Evolutionary conservation across 2,888 invertebrate species (phyloP).

Genomic region (Yponomeuta evonymella): DNA sequence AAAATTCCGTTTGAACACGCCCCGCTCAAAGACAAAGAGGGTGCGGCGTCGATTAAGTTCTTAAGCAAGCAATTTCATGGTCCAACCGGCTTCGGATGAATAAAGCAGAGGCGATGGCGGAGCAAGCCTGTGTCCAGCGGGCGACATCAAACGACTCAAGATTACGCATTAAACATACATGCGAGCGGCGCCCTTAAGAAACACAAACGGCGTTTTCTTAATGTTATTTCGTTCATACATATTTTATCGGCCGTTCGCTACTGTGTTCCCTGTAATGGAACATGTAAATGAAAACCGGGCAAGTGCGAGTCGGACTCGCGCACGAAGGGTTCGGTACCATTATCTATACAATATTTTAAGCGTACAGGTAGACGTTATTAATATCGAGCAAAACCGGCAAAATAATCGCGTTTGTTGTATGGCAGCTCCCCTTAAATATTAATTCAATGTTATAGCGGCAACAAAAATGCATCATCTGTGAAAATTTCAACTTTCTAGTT

Average conservation of each 20-base stretch:
- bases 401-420: too few relatives aligned
- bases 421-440: too few relatives aligned
- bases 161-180: constrained; percentile 67
- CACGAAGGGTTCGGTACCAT: too few relatives aligned
- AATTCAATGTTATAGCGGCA: too few relatives aligned
- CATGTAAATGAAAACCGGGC: constrained; percentile 46
- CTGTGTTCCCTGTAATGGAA: constrained; percentile 45
- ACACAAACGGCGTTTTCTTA: constrained; percentile 58
- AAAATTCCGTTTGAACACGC: constrained; percentile 41
- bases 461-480: too few relatives aligned
- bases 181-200: constrained; percentile 37
- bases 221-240: constrained; percentile 65
- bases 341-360: too few relatives aligned
- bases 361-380: too few relatives aligned
- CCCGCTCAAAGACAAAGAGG: constrained; percentile 31
- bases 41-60: constrained; percentile 46
- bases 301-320: too few relatives aligned
- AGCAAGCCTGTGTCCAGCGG: constrained; percentile 34
- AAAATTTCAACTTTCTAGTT: too few relatives aligned
- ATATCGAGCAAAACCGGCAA: too few relatives aligned
- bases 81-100: constrained; percentile 50
- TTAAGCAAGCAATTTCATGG: constrained; percentile 56
- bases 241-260: constrained; percentile 42
- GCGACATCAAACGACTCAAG: constrained; percentile 57
- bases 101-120: constrained; percentile 33